phyloP scores from a whole-genome alignment of 2,113 vertebrate species.

The Guaruba guarouba region DNA sequence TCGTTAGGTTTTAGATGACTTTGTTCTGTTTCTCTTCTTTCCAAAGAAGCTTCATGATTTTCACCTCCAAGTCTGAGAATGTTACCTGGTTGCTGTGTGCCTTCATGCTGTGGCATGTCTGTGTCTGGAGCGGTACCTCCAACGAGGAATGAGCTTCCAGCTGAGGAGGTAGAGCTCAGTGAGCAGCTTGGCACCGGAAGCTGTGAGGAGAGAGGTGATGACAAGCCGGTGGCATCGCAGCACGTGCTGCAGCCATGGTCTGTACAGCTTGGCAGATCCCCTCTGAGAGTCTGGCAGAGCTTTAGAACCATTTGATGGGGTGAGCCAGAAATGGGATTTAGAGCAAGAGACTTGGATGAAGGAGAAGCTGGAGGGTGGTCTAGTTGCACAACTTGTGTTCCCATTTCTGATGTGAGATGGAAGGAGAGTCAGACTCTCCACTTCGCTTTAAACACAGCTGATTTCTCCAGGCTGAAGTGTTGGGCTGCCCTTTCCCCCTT shows the following conservation, averaged over 20 bases:
- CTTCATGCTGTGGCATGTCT: background rate
- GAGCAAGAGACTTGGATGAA: background rate
- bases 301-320: fast-evolving
- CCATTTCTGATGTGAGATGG: background rate
- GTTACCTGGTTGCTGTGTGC: fast-evolving
- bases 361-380: background rate
- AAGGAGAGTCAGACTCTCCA: background rate
- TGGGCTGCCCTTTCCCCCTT: background rate
- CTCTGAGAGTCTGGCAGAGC: background rate
- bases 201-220: background rate
- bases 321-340: background rate
- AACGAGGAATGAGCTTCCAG: fast-evolving
- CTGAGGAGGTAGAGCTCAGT: background rate
- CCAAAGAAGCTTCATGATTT: background rate
- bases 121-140: background rate
- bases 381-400: background rate
- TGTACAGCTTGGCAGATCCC: background rate
- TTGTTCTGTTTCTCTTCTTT: background rate
- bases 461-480: too few species aligned
- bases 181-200: background rate
- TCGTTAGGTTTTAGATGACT: background rate
- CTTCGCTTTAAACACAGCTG: background rate
- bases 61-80: fast-evolving
- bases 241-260: background rate
- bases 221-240: background rate